Conservation (phyloP, 2,113 vertebrate genomes). For the Phaethon lepturus region DNA sequence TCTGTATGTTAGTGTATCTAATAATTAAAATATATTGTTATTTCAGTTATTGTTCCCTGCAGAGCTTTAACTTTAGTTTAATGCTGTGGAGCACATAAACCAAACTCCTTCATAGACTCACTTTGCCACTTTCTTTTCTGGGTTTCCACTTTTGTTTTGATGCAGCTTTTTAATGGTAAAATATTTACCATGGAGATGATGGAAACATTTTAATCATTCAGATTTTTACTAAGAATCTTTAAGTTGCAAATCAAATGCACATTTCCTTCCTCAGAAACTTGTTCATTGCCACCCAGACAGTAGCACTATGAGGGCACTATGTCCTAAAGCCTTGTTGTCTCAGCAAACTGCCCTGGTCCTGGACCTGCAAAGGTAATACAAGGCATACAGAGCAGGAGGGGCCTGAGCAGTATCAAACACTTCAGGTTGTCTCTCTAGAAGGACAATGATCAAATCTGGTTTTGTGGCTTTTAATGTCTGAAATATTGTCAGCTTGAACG, state of each 20-base stretch:
- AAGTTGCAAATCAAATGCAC: background rate
- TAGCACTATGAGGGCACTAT: background rate
- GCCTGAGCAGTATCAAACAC: background rate
- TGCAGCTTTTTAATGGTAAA: background rate
- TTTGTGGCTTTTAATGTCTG: background rate
- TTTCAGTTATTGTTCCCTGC: background rate
- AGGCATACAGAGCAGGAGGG: background rate
- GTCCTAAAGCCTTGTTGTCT: background rate
- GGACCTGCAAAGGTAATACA: background rate
- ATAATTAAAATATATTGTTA: slow-evolving; percentile 14
- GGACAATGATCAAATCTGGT: background rate
- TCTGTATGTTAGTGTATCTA: background rate
- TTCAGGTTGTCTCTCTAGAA: background rate
- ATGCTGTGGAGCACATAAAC: background rate
- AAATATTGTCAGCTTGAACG: background rate
- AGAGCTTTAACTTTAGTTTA: slow-evolving; percentile 16
- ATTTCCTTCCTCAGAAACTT: background rate
- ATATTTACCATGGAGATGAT: background rate
- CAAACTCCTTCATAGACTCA: background rate
- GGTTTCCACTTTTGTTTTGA: background rate
- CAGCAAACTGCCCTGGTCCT: background rate
- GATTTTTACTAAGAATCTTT: background rate
- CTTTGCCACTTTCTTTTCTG: background rate
- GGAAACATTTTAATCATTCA: background rate
- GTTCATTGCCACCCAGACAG: background rate